These are phyloP conservation scores for Sus cebifrons DNA, from an alignment of 2,797 vertebrate species.

Conservation along the genomic window DNA sequence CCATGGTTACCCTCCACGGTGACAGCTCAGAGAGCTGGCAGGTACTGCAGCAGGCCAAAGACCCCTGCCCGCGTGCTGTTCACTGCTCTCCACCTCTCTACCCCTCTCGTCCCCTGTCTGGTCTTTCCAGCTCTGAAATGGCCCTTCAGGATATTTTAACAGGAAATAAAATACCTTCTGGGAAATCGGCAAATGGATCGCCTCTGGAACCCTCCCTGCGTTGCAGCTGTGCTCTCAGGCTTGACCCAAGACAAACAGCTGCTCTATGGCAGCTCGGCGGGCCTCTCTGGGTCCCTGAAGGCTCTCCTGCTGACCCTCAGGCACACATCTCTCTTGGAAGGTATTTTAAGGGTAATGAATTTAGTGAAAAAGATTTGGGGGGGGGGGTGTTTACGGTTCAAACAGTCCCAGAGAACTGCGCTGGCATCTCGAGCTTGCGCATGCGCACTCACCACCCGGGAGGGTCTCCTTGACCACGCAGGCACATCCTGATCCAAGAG, in stretches of 20 bases:
- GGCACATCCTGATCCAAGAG: neutral
- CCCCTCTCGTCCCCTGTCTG: neutral
- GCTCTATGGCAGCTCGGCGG: fast-evolving
- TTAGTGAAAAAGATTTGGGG: neutral
- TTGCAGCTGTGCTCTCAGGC: fast-evolving
- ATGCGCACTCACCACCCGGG: fast-evolving
- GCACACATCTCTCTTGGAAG: neutral
- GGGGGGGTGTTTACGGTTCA: neutral
- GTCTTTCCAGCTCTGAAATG: slow-evolving; percentile 2
- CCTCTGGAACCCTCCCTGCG: neutral
- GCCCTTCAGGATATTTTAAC: neutral
- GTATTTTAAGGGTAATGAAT: neutral
- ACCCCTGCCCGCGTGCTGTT: neutral
- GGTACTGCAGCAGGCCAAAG: neutral
- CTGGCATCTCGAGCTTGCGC: neutral
- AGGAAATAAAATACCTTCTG: slow-evolving; percentile 24
- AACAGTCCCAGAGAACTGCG: no score
- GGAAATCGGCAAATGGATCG: neutral
- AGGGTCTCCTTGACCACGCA: neutral
- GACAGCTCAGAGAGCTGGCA: neutral
- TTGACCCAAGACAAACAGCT: neutral
- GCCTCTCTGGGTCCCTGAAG: neutral
- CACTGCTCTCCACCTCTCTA: neutral
- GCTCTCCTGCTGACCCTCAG: neutral
- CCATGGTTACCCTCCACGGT: fast-evolving